Conservation (phyloP, 1,140 invertebrate species). For the Ptiloglossa arizonensis region DNA sequence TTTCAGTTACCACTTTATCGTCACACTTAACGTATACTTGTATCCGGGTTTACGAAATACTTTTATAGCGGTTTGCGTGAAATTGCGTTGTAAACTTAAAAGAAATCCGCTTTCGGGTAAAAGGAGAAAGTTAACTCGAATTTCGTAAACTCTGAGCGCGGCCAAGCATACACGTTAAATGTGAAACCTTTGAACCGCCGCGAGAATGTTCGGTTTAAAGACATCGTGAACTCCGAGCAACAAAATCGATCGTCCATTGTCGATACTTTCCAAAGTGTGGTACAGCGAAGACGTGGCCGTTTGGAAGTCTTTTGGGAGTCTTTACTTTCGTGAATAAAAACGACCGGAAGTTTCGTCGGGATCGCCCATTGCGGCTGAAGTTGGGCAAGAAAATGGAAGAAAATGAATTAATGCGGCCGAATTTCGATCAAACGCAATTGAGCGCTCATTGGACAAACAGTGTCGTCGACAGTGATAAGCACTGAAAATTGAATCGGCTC, state of each 20-base stretch:
- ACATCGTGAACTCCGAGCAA: background rate
- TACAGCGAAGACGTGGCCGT: background rate
- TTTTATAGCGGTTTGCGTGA: background rate
- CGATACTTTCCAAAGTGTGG: background rate
- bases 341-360: too few species aligned
- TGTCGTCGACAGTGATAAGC: too few species aligned
- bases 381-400: too few species aligned
- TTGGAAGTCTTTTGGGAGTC: background rate
- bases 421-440: too few species aligned
- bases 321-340: too few species aligned
- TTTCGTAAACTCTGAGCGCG: background rate
- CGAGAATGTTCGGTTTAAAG: background rate
- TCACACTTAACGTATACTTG: background rate
- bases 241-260: conserved; percentile 1
- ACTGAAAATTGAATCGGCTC: too few species aligned
- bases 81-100: background rate
- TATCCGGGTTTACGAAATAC: background rate
- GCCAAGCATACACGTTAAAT: background rate
- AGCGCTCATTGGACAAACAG: too few species aligned
- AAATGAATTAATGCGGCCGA: too few species aligned
- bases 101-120: background rate
- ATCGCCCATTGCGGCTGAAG: too few species aligned
- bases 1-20: background rate
- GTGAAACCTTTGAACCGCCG: background rate
- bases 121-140: background rate